A percentile compares a stretch with the other conserved stretches of the same genome.
phyloP scores from a whole-genome alignment of 2,797 vertebrate genomes.

The Lophura swinhoii region DNA sequence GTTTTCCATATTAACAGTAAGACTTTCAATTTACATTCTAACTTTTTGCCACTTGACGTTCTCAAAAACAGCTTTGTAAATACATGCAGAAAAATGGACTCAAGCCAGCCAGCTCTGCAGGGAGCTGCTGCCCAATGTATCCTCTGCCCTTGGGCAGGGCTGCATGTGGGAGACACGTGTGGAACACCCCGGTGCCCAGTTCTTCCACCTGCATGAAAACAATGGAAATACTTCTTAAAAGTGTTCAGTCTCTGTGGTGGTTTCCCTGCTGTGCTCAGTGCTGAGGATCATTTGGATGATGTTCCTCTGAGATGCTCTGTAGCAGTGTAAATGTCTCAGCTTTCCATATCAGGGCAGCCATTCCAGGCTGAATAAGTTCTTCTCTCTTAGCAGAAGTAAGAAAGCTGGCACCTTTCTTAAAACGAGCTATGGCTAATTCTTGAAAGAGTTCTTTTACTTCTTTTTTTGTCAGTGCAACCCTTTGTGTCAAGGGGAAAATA shows the following conservation, averaged over 20 bases:
- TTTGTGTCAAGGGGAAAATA: neutral
- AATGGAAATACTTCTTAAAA: neutral
- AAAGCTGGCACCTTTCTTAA: neutral
- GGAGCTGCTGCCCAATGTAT: too few species aligned
- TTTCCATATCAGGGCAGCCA: neutral
- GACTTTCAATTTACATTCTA: neutral
- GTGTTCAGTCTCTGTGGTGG: neutral
- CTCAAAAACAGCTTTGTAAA: constrained; percentile 9
- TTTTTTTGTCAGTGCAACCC: neutral
- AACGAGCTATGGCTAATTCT: neutral
- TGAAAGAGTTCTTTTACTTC: neutral
- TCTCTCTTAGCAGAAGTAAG: neutral
- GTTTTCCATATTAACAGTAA: neutral
- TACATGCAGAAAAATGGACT: neutral
- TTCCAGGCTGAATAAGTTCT: neutral
- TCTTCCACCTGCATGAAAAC: neutral
- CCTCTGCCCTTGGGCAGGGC: neutral
- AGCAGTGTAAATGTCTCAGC: neutral
- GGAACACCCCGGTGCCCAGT: neutral
- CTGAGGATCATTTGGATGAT: neutral
- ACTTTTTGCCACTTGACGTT: neutral
- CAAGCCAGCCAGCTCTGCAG: neutral
- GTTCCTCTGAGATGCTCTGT: neutral
- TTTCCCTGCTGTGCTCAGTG: neutral
- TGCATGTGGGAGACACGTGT: neutral